phyloP scores from a whole-genome alignment of 1,140 invertebrate species.

The Drosophila gunungcola region DNA sequence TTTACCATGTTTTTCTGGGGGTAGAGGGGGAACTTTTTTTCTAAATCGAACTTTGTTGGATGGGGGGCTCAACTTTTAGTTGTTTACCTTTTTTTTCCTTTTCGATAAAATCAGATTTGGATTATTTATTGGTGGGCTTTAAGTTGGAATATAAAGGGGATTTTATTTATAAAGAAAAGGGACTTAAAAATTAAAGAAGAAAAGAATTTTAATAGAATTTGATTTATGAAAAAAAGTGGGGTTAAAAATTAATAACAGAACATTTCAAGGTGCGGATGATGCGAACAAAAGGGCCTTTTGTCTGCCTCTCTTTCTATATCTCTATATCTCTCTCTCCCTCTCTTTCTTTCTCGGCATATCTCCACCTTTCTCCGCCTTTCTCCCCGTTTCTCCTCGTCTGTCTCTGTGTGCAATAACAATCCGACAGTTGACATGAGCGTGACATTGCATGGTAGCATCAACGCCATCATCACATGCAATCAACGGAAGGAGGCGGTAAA shows the following conservation, averaged over 20 bases:
- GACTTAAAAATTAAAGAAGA: not conserved
- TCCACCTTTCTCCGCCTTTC: not conserved
- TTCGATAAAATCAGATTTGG: not conserved
- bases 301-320: not conserved
- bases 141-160: not conserved
- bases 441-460: slow-evolving; percentile 73
- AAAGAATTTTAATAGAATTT: slow-evolving; percentile 1
- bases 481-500: slow-evolving; percentile 34
- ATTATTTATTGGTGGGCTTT: not conserved
- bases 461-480: slow-evolving; percentile 77
- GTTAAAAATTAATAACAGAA: slow-evolving; percentile 44
- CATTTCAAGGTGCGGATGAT: slow-evolving; percentile 7
- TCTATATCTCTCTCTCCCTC: not conserved
- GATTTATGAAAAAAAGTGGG: not conserved
- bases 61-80: slow-evolving; percentile 23
- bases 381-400: slow-evolving; percentile 1
- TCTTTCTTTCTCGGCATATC: slow-evolving; percentile 3
- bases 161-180: not conserved
- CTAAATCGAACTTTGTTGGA: slow-evolving; percentile 40
- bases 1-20: slow-evolving; percentile 49
- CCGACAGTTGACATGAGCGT: slow-evolving; percentile 75
- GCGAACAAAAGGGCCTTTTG: slow-evolving; percentile 1
- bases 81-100: slow-evolving; percentile 11
- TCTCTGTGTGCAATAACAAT: slow-evolving; percentile 59
- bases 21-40: slow-evolving; percentile 29